These are phyloP conservation scores for Cyphomyrus discorhynchus DNA, from an alignment of 2,113 vertebrate genomes.

Conservation along the genomic window DNA sequence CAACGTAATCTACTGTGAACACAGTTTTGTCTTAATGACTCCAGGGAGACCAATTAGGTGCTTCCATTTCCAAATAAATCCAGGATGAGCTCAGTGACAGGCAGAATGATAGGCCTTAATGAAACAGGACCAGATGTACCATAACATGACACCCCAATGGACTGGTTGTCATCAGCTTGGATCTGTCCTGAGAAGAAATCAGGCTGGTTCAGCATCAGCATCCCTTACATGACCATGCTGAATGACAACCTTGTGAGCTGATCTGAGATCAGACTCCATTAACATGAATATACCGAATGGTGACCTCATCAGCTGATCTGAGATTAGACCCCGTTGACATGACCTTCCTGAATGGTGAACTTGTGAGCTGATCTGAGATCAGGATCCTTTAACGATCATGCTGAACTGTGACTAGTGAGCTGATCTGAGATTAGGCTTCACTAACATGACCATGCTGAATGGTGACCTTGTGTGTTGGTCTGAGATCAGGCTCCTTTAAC, in stretches of 20 bases:
- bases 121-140: not conserved
- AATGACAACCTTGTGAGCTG: not conserved
- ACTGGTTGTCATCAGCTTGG: not conserved
- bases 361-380: not conserved
- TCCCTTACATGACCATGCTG: not conserved
- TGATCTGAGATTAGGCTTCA: not conserved
- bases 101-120: not conserved
- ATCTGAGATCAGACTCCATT: not conserved
- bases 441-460: not conserved
- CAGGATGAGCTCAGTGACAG: not conserved
- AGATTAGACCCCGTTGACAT: no score
- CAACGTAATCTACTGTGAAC: not conserved
- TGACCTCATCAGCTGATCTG: not conserved
- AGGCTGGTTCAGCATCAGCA: not conserved
- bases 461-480: no score
- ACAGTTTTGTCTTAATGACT: not conserved
- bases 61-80: not conserved
- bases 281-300: not conserved
- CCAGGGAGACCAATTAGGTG: slow-evolving; percentile 1
- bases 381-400: not conserved
- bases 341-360: not conserved
- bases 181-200: not conserved
- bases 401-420: no score
- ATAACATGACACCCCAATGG: not conserved
- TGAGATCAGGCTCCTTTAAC: not conserved